Evolutionary conservation across 2,888 invertebrate species (phyloP).

Genomic region (Adela reaumurella): DNA sequence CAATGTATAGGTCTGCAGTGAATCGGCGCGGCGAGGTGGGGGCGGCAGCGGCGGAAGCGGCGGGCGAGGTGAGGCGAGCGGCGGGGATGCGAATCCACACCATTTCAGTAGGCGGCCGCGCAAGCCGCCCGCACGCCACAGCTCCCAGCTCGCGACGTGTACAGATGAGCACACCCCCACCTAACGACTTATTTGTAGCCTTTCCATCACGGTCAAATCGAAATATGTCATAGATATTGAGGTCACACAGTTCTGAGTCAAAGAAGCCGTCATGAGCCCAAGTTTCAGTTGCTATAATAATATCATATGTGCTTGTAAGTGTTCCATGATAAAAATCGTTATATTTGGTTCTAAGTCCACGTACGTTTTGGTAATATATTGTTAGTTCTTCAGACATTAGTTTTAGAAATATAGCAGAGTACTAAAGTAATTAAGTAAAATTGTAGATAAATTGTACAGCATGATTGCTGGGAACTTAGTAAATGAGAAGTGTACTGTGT

Average conservation of each 20-base stretch:
- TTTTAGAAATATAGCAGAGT: background rate
- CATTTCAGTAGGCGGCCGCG: too few relatives aligned
- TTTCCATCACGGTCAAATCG: background rate
- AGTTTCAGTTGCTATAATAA: background rate
- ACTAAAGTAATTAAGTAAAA: background rate
- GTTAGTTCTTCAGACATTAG: too few relatives aligned
- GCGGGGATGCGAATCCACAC: too few relatives aligned
- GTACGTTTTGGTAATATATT: slow-evolving; percentile 1
- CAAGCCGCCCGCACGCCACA: background rate
- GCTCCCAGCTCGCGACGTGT: background rate
- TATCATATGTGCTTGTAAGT: background rate
- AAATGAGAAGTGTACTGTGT: background rate
- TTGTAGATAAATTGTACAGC: background rate
- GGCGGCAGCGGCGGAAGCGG: too few relatives aligned
- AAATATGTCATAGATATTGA: background rate
- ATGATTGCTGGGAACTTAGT: background rate
- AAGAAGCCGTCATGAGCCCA: background rate
- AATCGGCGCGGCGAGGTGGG: too few relatives aligned
- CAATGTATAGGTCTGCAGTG: too few relatives aligned
- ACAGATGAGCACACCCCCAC: slow-evolving; percentile 1
- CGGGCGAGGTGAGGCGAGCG: too few relatives aligned
- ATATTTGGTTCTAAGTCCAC: slow-evolving; percentile 1
- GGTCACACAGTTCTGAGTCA: background rate
- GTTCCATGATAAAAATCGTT: background rate
- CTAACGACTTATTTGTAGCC: background rate